Percentiles rank a stretch among this genome's conserved stretches.
phyloP scores from a whole-genome alignment of 2,888 invertebrate species.

The Eilema griseolum region DNA sequence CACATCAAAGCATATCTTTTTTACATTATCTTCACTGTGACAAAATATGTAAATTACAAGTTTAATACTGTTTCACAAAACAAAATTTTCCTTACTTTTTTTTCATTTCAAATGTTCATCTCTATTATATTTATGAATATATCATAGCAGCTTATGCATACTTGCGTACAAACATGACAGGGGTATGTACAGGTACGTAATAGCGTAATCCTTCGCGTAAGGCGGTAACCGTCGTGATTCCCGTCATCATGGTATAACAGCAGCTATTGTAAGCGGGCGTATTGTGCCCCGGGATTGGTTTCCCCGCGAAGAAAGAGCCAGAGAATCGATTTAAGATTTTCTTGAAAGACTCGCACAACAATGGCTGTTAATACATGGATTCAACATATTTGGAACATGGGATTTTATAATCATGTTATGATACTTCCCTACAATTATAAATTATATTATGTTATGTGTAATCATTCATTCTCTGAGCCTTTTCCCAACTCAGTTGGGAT shows the following conservation, averaged over 20 bases:
- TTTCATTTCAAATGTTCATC: neutral
- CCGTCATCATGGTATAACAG: slow-evolving; percentile 73
- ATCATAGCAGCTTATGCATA: neutral
- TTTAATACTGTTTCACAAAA: neutral
- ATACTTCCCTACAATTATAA: neutral
- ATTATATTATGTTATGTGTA: neutral
- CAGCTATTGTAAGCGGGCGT: slow-evolving; percentile 76
- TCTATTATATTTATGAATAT: neutral
- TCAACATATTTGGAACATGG: slow-evolving; percentile 67
- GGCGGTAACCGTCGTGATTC: slow-evolving; percentile 73
- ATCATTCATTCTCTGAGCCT: no score
- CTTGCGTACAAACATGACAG: neutral
- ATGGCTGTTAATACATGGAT: slow-evolving; percentile 76
- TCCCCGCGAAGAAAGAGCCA: slow-evolving; percentile 75
- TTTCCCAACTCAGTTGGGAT: no score
- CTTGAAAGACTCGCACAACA: slow-evolving; percentile 78
- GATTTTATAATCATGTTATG: slow-evolving; percentile 57
- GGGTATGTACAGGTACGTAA: slow-evolving; percentile 59
- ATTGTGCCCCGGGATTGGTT: slow-evolving; percentile 84
- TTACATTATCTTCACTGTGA: neutral
- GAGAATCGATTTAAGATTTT: slow-evolving; percentile 85
- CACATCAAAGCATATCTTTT: neutral
- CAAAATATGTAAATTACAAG: neutral
- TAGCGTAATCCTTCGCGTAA: slow-evolving; percentile 75
- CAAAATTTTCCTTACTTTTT: no score